These are phyloP conservation scores for Phaethon lepturus DNA, from an alignment of 2,113 vertebrate genomes.

Conservation along the genomic window DNA sequence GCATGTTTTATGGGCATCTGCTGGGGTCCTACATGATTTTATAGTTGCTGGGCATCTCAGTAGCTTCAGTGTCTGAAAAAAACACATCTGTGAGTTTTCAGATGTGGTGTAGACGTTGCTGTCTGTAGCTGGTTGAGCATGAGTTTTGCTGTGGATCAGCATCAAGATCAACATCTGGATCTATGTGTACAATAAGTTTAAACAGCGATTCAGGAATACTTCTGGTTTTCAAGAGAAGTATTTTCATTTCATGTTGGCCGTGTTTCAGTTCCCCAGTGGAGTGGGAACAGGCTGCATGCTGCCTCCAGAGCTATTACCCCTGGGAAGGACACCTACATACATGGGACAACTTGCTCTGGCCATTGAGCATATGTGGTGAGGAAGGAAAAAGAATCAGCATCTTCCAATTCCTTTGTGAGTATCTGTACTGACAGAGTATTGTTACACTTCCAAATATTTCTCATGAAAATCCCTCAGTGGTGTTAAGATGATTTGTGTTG, in stretches of 20 bases:
- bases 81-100: neutral
- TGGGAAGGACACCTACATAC: neutral
- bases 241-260: neutral
- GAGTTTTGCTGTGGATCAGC: neutral
- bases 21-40: neutral
- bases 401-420: neutral
- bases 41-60: neutral
- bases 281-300: neutral
- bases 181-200: neutral
- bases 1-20: neutral
- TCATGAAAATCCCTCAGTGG: neutral
- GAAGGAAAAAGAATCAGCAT: neutral
- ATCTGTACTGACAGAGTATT: neutral
- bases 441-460: neutral
- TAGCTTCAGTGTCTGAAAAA: neutral
- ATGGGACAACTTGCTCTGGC: neutral
- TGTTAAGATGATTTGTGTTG: neutral
- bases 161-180: neutral
- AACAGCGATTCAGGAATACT: neutral
- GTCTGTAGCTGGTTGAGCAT: neutral
- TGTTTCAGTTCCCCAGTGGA: neutral
- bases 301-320: rapidly evolving
- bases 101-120: neutral
- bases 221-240: neutral
- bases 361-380: neutral